Evolutionary conservation across 2,888 invertebrate species (phyloP), one percentile per base, ranked within the genome.

Genomic region (Napeogenes sylphis): DNA sequence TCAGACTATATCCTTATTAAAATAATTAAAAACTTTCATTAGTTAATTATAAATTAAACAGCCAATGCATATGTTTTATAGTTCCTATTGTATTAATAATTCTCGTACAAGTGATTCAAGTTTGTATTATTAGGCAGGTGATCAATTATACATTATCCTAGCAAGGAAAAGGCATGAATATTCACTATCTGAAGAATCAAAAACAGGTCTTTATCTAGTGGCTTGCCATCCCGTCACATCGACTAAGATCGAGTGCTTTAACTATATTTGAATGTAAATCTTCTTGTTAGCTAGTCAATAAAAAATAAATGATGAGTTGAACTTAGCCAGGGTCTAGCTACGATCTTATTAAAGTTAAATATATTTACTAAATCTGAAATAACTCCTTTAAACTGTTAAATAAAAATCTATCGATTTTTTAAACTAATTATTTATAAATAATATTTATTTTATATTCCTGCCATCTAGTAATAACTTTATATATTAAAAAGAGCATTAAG

Each of bases 241-340:
- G 71, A 73, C 66, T 71, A 73, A 71, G 73, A 74, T 72, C 64
- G 76, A 73, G 71, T 70, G 69, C 66, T 65, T 64, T 55, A 35
- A 38, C 58, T 51, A 30, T 30, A n/a, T 51, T 51, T 55, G 64
- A 64, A 64, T 60, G 55, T 57, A 58, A 58, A 59, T 30, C 56
- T 42, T 14, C 35, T 55, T 53, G 60, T 46, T 59, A 54, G 60
- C 64, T 51, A 51, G 51, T 51, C 30, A 51, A 51, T 51, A 30
- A 51, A 21, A 21, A 51, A 51, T 51, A 51, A 51, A 51, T 51
- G 12, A 51, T 51, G 51, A 30, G 10, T 6, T 51, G n/a, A 51
- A 51, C 30, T 51, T 8, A 51, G 30, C 30, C 30, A 10, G 4
- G 30, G 8, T 42, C 10, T 3, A 51, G 4, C 21, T 30, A 30